Base-by-base conservation (phyloP, 2,888 invertebrate genomes). In the Lasius fuliginosus region DNA sequence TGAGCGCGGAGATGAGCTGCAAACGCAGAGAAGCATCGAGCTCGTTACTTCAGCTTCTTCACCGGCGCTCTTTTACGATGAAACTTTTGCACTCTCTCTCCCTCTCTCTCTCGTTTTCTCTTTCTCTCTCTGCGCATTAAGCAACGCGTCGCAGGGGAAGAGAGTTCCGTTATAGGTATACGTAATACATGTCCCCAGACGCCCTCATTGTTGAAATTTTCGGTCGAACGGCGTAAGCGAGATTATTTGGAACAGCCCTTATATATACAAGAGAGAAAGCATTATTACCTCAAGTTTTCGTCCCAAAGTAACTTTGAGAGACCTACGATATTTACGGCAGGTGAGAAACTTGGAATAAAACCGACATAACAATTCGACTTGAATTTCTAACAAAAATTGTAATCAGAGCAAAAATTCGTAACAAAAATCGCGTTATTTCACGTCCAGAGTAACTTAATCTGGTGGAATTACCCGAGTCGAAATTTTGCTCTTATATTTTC, bases 21-120 rank as follows among this genome's bases (percentile, higher is more conserved):
- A n/a, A 77, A 42, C 64, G 40, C 67, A 56, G 49, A 42, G 84
- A 46, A 67, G 58, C 65, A 33, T 36, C 69, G 81, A 69, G 56
- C 83, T 87, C 84, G 86, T 86, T 85, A 84, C 84, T 67, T 23
- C 33, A 67, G 73, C 68, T 85, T 84, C 76, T 69, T 76, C 85
- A 62, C 67, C 58, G 85, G 79, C 83, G 67, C 46, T 86, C 89
- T 87, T 89, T 90, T 90, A 88, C 87, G 87, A 73, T 74, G 77
- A 86, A 92, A 92, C 87, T 92, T 92, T 91, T 84, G 89, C 90
- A 90, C 90, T 92, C 90, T 49, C 46, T 49, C 5, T 49, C 46
- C 18, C 46, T 49, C 18, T 18, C 8, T n/a, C n/a, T 49, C 49
- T 53, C 46, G 5, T 5, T 46, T 6, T 49, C 18, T n/a, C 15